phyloP scores from a whole-genome alignment of 2,797 vertebrate species.

The Hippopotamyrus pictus region DNA sequence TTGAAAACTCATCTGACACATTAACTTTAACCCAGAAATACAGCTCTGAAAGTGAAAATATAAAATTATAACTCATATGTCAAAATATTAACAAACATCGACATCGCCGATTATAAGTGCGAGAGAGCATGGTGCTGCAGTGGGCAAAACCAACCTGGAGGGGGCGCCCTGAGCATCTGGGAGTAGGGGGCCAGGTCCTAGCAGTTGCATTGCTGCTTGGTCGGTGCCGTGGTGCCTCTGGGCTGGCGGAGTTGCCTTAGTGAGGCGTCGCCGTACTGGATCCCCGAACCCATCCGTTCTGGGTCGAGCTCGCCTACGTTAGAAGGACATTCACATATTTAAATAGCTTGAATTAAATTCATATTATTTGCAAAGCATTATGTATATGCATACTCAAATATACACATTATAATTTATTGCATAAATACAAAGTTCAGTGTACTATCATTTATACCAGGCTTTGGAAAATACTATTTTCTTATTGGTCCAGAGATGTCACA shows the following conservation, averaged over 20 bases:
- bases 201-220: slow-evolving; percentile 82
- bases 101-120: not conserved
- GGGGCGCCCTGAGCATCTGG: slow-evolving; percentile 39
- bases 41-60: not conserved
- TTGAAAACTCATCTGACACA: not conserved
- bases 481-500: not conserved
- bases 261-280: slow-evolving; percentile 84
- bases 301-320: slow-evolving; percentile 80
- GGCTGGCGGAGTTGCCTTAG: slow-evolving; percentile 80
- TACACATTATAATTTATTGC: not conserved
- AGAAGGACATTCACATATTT: not conserved
- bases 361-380: not conserved
- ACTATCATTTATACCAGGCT: not conserved
- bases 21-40: not conserved
- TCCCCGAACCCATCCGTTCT: slow-evolving; percentile 89
- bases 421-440: not conserved
- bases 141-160: slow-evolving; percentile 50
- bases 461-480: not conserved
- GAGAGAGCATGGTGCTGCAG: not conserved
- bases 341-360: not conserved
- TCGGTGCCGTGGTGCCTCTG: slow-evolving; percentile 67
- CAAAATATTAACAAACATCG: not conserved
- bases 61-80: not conserved
- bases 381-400: not conserved
- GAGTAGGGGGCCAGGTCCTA: slow-evolving; percentile 51